phyloP scores from a whole-genome alignment of 2,888 invertebrate genomes.

The Coecobrya sp. region DNA sequence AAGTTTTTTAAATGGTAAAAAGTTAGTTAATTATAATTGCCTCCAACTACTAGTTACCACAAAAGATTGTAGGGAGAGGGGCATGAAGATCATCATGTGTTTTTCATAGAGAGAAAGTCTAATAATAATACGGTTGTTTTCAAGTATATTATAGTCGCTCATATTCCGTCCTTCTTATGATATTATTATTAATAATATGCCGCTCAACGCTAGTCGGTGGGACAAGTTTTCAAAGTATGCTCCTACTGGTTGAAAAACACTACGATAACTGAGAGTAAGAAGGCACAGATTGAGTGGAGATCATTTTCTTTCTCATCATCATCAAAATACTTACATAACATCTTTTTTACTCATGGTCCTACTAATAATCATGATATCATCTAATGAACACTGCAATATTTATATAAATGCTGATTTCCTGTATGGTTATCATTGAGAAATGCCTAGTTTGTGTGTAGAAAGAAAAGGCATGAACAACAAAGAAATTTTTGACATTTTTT shows the following conservation, averaged over 20 bases:
- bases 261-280: background rate
- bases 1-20: conserved; percentile 85
- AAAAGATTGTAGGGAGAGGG: conserved; percentile 5
- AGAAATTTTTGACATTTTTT: too few relatives aligned
- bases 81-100: background rate
- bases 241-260: background rate
- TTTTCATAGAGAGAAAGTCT: background rate
- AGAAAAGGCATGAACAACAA: too few relatives aligned
- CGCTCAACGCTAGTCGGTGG: background rate
- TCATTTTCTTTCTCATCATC: conserved; percentile 32
- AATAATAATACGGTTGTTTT: background rate
- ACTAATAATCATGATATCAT: conserved; percentile 27
- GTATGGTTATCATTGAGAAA: background rate
- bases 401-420: background rate
- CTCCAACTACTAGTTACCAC: conserved; percentile 77
- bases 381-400: conserved; percentile 10
- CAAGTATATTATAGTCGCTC: background rate
- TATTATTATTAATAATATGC: background rate
- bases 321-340: conserved; percentile 23
- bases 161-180: background rate
- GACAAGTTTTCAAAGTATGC: background rate
- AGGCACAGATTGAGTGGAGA: conserved; percentile 35
- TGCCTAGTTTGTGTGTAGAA: too few relatives aligned
- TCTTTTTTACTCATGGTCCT: background rate
- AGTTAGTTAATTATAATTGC: conserved; percentile 85